Percentiles rank a stretch among this genome's conserved stretches.
These are phyloP conservation scores for Eueremaeus valkanovi DNA, from an alignment of 2,888 invertebrate species.

Conservation along the genomic window DNA sequence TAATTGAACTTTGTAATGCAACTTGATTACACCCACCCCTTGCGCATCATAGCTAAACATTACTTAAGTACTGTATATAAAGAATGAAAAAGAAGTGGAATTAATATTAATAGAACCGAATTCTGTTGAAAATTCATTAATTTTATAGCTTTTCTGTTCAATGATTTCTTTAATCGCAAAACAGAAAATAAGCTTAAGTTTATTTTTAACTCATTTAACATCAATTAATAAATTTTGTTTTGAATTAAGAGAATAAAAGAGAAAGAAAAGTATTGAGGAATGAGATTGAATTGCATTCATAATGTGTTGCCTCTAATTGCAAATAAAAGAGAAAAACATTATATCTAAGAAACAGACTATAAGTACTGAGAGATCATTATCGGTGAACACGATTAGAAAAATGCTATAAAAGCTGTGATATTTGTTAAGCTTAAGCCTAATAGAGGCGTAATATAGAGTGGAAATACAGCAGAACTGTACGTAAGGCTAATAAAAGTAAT, in stretches of 20 bases:
- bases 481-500: not conserved
- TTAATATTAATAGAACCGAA: no score
- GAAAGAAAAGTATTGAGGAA: not conserved
- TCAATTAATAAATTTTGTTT: not conserved
- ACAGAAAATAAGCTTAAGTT: not conserved
- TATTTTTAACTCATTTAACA: constrained; percentile 5
- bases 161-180: no score
- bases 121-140: not conserved
- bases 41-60: no score
- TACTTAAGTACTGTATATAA: no score
- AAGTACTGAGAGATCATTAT: not conserved
- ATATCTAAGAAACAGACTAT: not conserved
- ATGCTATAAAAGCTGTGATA: not conserved
- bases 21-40: no score
- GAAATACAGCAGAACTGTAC: not conserved
- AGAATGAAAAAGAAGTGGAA: no score
- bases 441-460: not conserved
- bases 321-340: not conserved
- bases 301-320: not conserved
- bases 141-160: not conserved
- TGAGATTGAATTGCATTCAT: not conserved
- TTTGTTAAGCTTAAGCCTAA: not conserved
- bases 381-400: not conserved
- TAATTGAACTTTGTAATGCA: no score
- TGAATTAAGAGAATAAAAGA: not conserved